Percentiles rank a stretch among this genome's conserved stretches.
Conservation (phyloP, 2,113 vertebrate genomes). For the Siniperca knerii region DNA sequence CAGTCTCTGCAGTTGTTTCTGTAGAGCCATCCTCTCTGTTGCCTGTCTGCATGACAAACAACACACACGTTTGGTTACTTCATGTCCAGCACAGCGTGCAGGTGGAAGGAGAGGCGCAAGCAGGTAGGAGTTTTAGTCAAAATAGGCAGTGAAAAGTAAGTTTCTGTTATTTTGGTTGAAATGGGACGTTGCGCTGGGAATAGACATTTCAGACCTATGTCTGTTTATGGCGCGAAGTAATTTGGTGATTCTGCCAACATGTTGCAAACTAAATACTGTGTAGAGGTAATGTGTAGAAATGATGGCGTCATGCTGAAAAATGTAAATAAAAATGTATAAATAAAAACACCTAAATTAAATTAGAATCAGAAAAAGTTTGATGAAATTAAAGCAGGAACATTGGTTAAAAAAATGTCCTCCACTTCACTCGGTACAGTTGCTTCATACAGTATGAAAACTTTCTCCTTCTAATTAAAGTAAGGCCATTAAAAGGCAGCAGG, state of each 20-base stretch:
- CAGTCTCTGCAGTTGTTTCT: conserved; percentile 94
- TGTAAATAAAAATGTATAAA: no score
- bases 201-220: no score
- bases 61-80: neutral
- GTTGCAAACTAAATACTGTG: no score
- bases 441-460: neutral
- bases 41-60: conserved; percentile 87
- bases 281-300: no score
- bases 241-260: no score
- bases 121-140: neutral
- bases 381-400: no score
- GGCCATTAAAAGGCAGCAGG: neutral
- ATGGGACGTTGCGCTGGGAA: no score
- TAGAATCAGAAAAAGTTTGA: no score
- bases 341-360: neutral
- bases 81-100: neutral
- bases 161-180: no score
- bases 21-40: conserved; percentile 88
- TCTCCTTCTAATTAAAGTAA: neutral
- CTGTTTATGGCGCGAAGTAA: no score
- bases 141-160: neutral
- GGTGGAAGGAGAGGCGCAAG: neutral
- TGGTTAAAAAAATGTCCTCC: no score
- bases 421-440: neutral
- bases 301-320: no score